These are phyloP conservation scores for Rousettus leschenaultii DNA, from an alignment of 2,113 vertebrate genomes.

Conservation along the genomic window DNA sequence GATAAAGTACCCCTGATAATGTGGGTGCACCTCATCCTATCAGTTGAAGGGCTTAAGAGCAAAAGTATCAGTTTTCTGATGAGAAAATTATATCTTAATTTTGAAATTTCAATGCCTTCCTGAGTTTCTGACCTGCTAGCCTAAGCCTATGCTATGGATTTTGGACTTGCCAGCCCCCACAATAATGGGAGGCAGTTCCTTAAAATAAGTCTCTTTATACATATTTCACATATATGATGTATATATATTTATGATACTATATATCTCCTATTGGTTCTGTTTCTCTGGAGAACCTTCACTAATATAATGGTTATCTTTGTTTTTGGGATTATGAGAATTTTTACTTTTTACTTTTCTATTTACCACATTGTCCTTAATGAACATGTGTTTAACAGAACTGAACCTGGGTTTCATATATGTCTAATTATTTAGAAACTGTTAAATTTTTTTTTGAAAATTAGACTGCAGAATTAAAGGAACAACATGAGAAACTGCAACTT, in stretches of 20 bases:
- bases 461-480: not conserved
- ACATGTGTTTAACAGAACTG: not conserved
- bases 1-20: not conserved
- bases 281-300: not conserved
- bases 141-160: not conserved
- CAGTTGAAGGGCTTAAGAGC: not conserved
- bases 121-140: not conserved
- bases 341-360: not conserved
- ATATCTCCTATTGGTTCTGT: not conserved
- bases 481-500: not conserved
- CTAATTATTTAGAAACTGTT: not conserved
- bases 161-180: not conserved
- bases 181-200: not conserved
- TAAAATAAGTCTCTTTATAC: not conserved
- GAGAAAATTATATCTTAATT: not conserved
- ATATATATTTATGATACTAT: not conserved
- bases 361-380: not conserved
- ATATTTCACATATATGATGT: not conserved
- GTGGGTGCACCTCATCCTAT: not conserved
- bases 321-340: not conserved
- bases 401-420: not conserved
- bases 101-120: not conserved
- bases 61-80: not conserved
- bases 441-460: slow-evolving; percentile 16
- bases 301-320: not conserved